A percentile compares a stretch with the other conserved stretches of the same genome.
Evolutionary conservation across 2,888 invertebrate species (phyloP).

Genomic region (Sphaerophoria rueppellii): DNA sequence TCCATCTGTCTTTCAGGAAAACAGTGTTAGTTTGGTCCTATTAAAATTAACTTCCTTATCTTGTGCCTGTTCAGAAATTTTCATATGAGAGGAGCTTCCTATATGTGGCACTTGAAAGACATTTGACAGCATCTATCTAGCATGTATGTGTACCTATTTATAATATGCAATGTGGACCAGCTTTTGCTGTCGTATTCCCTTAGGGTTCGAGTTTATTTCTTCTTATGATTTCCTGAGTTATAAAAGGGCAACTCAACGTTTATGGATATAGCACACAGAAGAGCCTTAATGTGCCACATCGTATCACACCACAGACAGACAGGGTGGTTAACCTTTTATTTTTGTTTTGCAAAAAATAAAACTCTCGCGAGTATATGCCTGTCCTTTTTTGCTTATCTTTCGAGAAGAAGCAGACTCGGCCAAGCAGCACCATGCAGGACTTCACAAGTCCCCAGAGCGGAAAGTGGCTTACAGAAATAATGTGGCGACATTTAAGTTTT

Average conservation of each 20-base stretch:
- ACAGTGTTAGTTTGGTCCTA: conserved; percentile 33
- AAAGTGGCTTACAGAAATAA: conserved; percentile 23
- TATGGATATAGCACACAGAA: not conserved
- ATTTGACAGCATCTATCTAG: conserved; percentile 15
- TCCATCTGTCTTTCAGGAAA: conserved; percentile 2
- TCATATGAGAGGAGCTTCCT: conserved; percentile 4
- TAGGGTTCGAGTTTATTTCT: conserved; percentile 29
- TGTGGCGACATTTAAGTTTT: conserved; percentile 39
- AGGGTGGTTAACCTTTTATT: conserved; percentile 50
- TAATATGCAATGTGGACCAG: not conserved
- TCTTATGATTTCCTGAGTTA: conserved; percentile 6
- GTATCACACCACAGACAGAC: conserved; percentile 22
- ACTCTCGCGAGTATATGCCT: conserved; percentile 19
- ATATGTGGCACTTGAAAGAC: conserved; percentile 10
- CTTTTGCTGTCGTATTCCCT: conserved; percentile 3
- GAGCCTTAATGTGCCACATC: conserved; percentile 13
- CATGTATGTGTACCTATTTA: not conserved
- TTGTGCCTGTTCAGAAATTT: conserved; percentile 16
- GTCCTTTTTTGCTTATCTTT: not conserved
- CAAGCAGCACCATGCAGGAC: not conserved
- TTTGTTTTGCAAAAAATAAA: conserved; percentile 27
- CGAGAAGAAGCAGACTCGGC: conserved; percentile 3
- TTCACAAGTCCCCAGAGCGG: conserved; percentile 17
- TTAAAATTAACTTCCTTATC: conserved; percentile 64
- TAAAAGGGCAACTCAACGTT: conserved; percentile 9